Evolutionary conservation across 2,888 invertebrate genomes (phyloP).

Genomic region (Creontiades dilutus): DNA sequence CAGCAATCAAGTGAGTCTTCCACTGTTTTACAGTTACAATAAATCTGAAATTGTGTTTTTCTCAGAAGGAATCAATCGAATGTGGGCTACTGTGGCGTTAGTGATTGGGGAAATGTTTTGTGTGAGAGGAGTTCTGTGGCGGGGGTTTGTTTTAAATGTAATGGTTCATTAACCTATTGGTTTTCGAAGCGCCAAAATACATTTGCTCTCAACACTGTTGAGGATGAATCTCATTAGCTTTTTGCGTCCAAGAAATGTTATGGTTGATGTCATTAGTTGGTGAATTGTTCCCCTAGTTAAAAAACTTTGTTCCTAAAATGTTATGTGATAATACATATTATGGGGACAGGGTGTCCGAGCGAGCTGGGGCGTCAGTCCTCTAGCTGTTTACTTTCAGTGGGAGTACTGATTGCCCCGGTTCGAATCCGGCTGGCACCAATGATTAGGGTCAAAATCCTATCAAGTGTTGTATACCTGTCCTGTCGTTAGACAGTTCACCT

Average conservation of each 20-base stretch:
- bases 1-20: neutral
- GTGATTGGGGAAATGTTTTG: slow-evolving; percentile 8
- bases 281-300: too few relatives aligned
- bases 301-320: too few relatives aligned
- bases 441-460: too few relatives aligned
- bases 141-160: neutral
- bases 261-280: neutral
- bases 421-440: too few relatives aligned
- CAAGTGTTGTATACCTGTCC: too few relatives aligned
- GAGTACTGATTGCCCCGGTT: too few relatives aligned
- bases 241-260: neutral
- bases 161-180: neutral
- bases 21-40: slow-evolving; percentile 10
- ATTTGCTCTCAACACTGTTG: neutral
- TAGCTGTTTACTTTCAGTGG: too few relatives aligned
- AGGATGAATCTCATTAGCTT: neutral
- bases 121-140: too few relatives aligned
- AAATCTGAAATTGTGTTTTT: neutral
- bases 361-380: too few relatives aligned
- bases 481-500: too few relatives aligned
- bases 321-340: too few relatives aligned
- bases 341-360: too few relatives aligned
- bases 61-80: neutral
- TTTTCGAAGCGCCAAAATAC: neutral
- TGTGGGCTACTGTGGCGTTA: neutral